A percentile compares a stretch with the other conserved stretches of the same genome.
Evolutionary conservation across 2,113 vertebrate genomes (phyloP).

Genomic region (Oreotragus oreotragus): DNA sequence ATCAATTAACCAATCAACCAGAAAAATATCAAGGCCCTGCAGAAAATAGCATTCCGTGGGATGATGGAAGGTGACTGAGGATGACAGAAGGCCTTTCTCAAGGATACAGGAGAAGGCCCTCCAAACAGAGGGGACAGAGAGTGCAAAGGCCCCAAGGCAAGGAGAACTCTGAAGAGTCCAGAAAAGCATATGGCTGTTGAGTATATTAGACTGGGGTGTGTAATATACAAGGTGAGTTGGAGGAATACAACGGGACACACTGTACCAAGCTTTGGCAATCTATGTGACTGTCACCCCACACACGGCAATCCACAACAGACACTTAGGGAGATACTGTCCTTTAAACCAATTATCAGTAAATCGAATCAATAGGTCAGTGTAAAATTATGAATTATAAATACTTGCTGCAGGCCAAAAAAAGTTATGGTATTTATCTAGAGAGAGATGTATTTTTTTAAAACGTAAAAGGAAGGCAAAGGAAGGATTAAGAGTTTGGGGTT

Average conservation of each 20-base stretch:
- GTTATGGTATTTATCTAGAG: not conserved
- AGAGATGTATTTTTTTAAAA: not conserved
- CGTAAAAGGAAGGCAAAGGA: not conserved
- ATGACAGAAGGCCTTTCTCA: not conserved
- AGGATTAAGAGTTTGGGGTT: not conserved
- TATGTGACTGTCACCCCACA: not conserved
- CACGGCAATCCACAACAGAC: fast-evolving
- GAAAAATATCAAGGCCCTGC: not conserved
- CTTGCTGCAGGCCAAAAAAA: not conserved
- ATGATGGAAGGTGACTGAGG: not conserved
- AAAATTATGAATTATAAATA: not conserved
- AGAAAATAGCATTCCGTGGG: not conserved
- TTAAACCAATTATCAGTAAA: not conserved
- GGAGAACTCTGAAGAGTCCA: not conserved
- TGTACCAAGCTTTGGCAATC: not conserved
- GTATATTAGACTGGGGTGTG: too few species aligned
- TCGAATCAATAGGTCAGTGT: not conserved
- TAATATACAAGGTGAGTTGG: not conserved
- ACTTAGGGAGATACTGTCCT: not conserved
- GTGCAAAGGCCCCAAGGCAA: not conserved
- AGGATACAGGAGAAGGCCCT: not conserved
- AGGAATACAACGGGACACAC: fast-evolving
- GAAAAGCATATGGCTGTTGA: not conserved
- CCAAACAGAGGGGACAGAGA: not conserved
- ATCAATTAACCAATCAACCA: not conserved